Conservation (phyloP, 2,113 vertebrate genomes). For the Thryonomys swinderianus region DNA sequence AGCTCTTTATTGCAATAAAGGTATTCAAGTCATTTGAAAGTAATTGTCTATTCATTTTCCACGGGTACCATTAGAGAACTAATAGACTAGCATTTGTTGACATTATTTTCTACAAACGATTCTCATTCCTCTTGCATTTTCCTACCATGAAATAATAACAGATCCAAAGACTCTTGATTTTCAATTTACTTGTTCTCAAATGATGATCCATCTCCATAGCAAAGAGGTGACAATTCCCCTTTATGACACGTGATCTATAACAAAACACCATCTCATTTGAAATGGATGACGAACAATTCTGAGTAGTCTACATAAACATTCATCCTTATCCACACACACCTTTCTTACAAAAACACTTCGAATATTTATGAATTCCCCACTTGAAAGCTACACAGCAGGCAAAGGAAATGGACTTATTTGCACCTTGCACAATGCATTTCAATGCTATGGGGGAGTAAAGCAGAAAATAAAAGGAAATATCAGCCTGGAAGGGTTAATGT, state of each 20-base stretch:
- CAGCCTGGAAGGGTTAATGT: neutral
- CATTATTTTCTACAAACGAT: conserved; percentile 46
- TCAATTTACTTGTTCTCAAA: conserved; percentile 22
- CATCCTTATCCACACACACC: neutral
- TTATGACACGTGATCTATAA: neutral
- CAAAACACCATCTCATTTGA: neutral
- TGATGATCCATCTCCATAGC: neutral
- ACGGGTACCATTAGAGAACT: conserved; percentile 38
- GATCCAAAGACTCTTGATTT: neutral
- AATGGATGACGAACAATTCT: conserved; percentile 46
- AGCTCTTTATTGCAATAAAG: conserved; percentile 40
- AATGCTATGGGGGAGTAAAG: neutral
- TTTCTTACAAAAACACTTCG: neutral
- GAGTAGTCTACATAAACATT: neutral
- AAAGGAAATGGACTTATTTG: neutral
- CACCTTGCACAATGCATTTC: neutral
- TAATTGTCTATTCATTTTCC: conserved; percentile 60
- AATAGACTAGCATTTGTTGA: conserved; percentile 42
- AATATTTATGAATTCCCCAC: neutral
- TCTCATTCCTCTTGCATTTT: neutral
- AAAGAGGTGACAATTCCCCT: conserved; percentile 33
- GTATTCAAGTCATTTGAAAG: conserved; percentile 59
- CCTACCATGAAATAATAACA: conserved; percentile 31
- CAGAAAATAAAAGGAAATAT: neutral
- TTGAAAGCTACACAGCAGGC: neutral